Evolutionary conservation across 2,113 vertebrate genomes (phyloP), one percentile per base, ranked within the genome.

Genomic region (Heterotilapia buettikoferi): DNA sequence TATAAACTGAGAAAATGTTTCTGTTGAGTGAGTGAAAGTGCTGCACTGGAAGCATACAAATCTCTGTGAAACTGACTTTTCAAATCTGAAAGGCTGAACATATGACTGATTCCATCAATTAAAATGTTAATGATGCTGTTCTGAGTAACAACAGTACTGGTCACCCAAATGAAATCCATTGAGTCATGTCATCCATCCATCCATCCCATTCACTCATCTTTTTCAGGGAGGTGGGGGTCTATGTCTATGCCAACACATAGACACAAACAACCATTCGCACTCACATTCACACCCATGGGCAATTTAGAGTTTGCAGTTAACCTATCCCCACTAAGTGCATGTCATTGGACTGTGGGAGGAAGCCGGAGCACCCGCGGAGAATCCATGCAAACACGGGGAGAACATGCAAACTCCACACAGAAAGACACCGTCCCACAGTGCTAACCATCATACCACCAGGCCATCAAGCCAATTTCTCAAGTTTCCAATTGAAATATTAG

Each of bases 41-140:
- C 38, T 71, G 12, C 5, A 71, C 12, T 24, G 66, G 1, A 71
- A 43, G 4, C 66, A 71, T 43, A 24, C 14, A 13, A 24, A 29
- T 45, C 4, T 18, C 0, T 6, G 14, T 18, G 21, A 47, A 29
- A 43, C 19, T 29, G 24, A 29, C 21, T 76, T 47, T 26, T 73
- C 13, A 45, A 14, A 26, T 16, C 13, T 24, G 8, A 45, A 45
- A 71, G 38, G 1, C 38, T 43, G 16, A 71, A 43, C n/a, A 71
- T 18, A 24, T 76, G 2, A 76, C 40, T 76, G 40, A 45, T 47
- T 29, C 8, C 21, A 18, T 29, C 6, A 73, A 47, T 45, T 26
- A 73, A 73, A 29, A 16, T 45, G 24, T 29, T 45, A 24, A 24
- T 73, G 21, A 73, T 73, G 38, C 68, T 47, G 40, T 73, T 73